Evolutionary conservation across 2,888 invertebrate species (phyloP), one percentile per base, ranked within the genome.

Genomic region (Pyrrhia umbra): DNA sequence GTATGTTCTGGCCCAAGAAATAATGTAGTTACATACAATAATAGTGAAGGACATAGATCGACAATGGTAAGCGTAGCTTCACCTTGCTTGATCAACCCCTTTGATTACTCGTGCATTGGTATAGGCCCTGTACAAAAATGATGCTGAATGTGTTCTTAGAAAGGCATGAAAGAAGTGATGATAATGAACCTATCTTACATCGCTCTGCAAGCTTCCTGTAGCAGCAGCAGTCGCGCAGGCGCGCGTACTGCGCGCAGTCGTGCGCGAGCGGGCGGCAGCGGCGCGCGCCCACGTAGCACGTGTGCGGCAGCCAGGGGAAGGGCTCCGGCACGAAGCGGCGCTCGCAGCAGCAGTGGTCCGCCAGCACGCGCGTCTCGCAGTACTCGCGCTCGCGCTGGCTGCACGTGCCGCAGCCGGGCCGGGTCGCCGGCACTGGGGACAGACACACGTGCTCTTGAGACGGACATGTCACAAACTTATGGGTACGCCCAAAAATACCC

Each of bases 281-380:
- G 80, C 93, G 93, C 56, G 95, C 94, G 42, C 96, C 96, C 80
- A 96, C 84, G 89, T 96, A 96, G 90, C 97, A 97, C 1, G 96
- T 96, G 90, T 97, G 97, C 72, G 96, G 96, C 75, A 97, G 95
- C 93, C 96, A 97, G 20, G 96, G 96, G 85, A 97, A 95, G 37
- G 95, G 95, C 91, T 96, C 97, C 60, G 95, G 95, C 85, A 95
- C 93, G 85, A 95, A 94, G 83, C 94, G 95, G 76, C 96, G 96
- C 87, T 94, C 94, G 88, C 93, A 94, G 88, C 94, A 94, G 88
- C 94, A 94, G 90, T 94, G 94, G 89, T 94, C 94, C 9, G 91
- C 90, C 75, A 97, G 94, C 81, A 95, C 95, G 21, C 92, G 92
- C 70, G 96, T 94, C 80, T 93, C 91, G 89, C 97, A 97, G 90